Evolutionary conservation across 1,140 invertebrate genomes (phyloP), one percentile per base, ranked within the genome.

Genomic region (Maniola jurtina): DNA sequence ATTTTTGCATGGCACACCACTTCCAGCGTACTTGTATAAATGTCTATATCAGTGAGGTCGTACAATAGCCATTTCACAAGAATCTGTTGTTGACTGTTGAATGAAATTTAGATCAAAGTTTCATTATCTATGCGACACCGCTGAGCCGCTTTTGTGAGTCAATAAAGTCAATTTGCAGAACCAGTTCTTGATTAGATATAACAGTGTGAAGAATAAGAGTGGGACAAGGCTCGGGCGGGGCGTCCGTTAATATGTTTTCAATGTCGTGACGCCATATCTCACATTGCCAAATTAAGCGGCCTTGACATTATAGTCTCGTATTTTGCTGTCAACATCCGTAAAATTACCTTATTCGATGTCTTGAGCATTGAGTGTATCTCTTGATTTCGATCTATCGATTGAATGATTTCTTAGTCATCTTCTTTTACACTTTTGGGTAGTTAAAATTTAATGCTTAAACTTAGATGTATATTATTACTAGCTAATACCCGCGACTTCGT

Each of bases 281-380:
- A 60, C 55, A 65, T 54, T 50, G 50, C 58, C 59, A 54, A 66
- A 68, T 69, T 68, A 52, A 33, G 47, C 52, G 64, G 55, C 73
- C 73, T 76, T 76, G 73, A 71, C 73, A 72, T 75, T 75, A 75
- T 70, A 58, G 66, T 55, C 50, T 66, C 40, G 55, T 61, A 33
- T 52, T 57, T 38, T 9, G 9, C 13, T 45, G 42, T n/a, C 9
- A 9, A 66, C 64, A 70, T 73, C 68, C 65, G 64, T 47, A 16
- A 70, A 68, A 66, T 57, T 64, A 45, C 59, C 57, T 61, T 62
- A 54, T 40, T 9, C 10, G 38, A 40, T 40, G 38, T 9, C 10
- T 7, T 40, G 38, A 40, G 7, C 7, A 9, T 36, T 48, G 2
- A 11, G 38, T 7, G 1, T 1, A 40, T 11, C 38, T 40, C 10